These are phyloP conservation scores for Sarcophaga rosellei DNA, from an alignment of 2,888 invertebrate genomes.

Conservation along the genomic window DNA sequence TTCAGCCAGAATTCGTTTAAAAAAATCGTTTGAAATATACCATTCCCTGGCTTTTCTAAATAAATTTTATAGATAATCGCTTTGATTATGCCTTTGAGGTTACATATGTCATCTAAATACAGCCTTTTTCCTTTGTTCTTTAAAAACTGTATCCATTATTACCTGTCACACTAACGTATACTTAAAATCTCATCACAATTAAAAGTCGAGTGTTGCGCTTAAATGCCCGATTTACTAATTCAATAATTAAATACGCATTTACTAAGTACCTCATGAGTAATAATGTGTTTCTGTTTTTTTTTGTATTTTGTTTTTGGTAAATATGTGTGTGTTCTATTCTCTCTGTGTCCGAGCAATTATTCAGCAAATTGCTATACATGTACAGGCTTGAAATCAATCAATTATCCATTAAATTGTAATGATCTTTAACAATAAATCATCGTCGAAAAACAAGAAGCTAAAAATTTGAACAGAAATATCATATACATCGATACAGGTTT, in stretches of 20 bases:
- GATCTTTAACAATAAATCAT: constrained; percentile 61
- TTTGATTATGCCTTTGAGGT: too few species aligned
- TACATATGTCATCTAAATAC: too few species aligned
- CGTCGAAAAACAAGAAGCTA: constrained; percentile 48
- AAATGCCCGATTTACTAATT: neutral
- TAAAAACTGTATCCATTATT: neutral
- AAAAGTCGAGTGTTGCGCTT: neutral
- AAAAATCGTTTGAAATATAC: too few species aligned
- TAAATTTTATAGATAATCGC: too few species aligned
- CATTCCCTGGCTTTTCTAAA: too few species aligned
- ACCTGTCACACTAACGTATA: neutral
- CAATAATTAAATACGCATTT: neutral
- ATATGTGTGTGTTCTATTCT: too few species aligned
- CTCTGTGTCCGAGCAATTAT: constrained; percentile 33
- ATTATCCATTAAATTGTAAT: constrained; percentile 58
- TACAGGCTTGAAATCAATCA: constrained; percentile 49
- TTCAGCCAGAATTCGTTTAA: too few species aligned
- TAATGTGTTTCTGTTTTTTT: too few species aligned
- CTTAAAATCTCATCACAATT: neutral
- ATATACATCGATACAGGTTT: neutral
- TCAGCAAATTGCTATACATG: constrained; percentile 55
- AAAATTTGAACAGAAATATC: neutral
- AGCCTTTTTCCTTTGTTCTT: neutral
- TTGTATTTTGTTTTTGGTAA: too few species aligned
- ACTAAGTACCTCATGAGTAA: neutral